Base-by-base conservation (phyloP, 2,113 vertebrate species). In the Oryzias curvinotus region DNA sequence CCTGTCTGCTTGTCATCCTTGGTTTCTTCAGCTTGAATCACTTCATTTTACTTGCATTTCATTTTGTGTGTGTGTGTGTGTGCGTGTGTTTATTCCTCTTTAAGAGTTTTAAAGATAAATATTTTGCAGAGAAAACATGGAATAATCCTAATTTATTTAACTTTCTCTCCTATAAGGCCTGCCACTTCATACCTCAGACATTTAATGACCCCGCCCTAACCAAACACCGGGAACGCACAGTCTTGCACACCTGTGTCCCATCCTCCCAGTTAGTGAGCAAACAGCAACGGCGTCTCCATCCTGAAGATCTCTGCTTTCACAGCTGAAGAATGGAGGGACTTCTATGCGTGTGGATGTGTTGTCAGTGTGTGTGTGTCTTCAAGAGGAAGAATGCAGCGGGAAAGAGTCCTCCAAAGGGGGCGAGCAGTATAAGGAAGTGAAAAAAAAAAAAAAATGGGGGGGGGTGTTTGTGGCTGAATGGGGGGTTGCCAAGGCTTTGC, bases 401-500 rank as follows among this genome's bases (percentile, higher is more conserved):
- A 57, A 71, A 68, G 67, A 75, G 71, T 2, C 2, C 52, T 75
- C 30, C 66, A 73, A 81, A 72, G 21, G 36, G 72, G 73, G 49
- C 43, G 57, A 63, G 65, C 68, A 60, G 66, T 77, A 55, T 62
- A 41, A 52, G 54, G 46, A 60, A 75, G 68, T 61, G 47, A 68
- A 67, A 68, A 67, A 61, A 60, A 52, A 68, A 67, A 68, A 67
- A 61, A 60, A 52, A 23, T 23, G 3, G 2, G 21, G 21, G 36
- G 61, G 71, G 75, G 69, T 65, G 77, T 77, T 87, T 81, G 73
- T 81, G 65, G 78, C 52, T 90, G 86, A 87, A 87, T 87, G 73
- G 80, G 78, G 85, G 85, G 87, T 84, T 88, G 84, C 84, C 84
- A 85, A 64, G 80, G 84, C 75, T 76, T 79, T 81, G 57, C 80